Conservation (phyloP, 1,140 invertebrate genomes). For the Cryptotermes secundus region DNA sequence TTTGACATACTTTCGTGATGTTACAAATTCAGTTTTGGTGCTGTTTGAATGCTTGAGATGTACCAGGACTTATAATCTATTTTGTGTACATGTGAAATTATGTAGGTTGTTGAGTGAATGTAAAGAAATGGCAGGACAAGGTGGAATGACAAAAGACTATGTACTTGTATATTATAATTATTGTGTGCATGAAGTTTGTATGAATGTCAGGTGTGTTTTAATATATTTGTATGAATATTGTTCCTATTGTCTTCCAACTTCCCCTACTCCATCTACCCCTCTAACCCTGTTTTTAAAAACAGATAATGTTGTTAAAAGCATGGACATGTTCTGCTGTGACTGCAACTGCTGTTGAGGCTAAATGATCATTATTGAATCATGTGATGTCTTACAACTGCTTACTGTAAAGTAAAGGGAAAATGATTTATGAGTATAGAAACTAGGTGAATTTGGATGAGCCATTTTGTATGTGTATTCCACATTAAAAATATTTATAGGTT, state of each 20-base stretch:
- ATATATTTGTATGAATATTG: constrained; percentile 23
- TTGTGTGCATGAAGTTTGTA: not conserved
- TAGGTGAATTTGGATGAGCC: not conserved
- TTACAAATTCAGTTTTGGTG: too few species aligned
- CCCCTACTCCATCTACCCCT: not conserved
- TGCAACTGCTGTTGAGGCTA: not conserved
- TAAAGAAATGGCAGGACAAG: not conserved
- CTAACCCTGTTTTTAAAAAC: not conserved
- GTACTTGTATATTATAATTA: constrained; percentile 8
- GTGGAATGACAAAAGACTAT: not conserved
- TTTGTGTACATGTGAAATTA: not conserved
- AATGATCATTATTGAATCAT: not conserved
- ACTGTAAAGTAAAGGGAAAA: not conserved
- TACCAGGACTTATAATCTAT: not conserved
- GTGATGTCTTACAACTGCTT: not conserved
- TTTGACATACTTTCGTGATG: too few species aligned
- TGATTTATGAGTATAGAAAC: not conserved
- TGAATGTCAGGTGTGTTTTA: not conserved
- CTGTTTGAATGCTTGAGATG: not conserved
- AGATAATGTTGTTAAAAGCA: not conserved
- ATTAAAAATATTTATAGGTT: too few species aligned
- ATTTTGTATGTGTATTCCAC: not conserved
- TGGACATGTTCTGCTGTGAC: not conserved
- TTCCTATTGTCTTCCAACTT: constrained; percentile 21
- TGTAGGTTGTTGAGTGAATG: not conserved